These are phyloP conservation scores for Probosciger aterrimus DNA, from an alignment of 2,113 vertebrate genomes.

Conservation along the genomic window DNA sequence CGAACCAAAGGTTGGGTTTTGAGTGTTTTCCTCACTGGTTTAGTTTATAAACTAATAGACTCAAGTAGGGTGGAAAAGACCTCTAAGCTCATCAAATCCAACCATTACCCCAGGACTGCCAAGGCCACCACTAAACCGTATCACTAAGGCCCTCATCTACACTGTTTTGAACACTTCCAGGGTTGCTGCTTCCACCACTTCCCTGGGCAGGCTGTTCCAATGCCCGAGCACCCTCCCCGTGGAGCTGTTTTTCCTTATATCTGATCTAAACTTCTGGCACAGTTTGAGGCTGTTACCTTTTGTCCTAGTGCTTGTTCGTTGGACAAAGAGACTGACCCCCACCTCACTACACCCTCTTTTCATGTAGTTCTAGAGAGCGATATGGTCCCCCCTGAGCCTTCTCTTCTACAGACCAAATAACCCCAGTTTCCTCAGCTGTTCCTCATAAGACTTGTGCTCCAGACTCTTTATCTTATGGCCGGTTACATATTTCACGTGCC, in stretches of 20 bases:
- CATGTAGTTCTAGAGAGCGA: not conserved
- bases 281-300: not conserved
- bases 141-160: not conserved
- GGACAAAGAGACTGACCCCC: not conserved
- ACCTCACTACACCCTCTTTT: not conserved
- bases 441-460: not conserved
- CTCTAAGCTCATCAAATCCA: too few species aligned
- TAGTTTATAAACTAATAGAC: not conserved
- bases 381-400: not conserved
- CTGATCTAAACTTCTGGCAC: not conserved
- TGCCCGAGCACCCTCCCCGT: not conserved
- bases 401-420: not conserved
- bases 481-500: rapidly evolving
- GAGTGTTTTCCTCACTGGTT: not conserved
- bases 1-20: not conserved
- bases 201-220: not conserved
- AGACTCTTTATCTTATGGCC: not conserved
- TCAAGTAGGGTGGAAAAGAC: not conserved
- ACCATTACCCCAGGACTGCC: not conserved
- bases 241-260: not conserved
- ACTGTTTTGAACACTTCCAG: not conserved
- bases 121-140: not conserved
- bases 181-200: not conserved
- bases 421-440: not conserved
- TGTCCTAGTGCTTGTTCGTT: not conserved